These are phyloP conservation scores for Lepidurus packardi DNA, from an alignment of 1,140 invertebrate species.

Conservation along the genomic window DNA sequence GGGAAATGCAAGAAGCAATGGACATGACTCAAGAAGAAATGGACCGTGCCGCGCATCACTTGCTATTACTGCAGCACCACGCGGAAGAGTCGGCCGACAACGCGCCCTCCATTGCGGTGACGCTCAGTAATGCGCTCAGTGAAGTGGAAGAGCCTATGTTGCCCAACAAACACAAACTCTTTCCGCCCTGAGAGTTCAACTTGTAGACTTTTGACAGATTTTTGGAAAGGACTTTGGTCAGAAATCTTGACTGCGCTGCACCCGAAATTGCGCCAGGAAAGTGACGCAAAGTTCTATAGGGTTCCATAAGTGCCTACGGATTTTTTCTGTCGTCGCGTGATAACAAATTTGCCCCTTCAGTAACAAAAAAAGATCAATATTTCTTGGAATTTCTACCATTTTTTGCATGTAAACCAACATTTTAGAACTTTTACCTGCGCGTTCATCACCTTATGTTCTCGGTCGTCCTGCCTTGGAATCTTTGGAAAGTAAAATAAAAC, in stretches of 20 bases:
- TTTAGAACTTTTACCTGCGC: neutral
- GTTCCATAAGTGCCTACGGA: constrained; percentile 13
- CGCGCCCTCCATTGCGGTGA: neutral
- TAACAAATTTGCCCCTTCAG: neutral
- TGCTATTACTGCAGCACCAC: constrained; percentile 49
- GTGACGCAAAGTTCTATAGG: neutral
- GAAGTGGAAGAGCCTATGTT: neutral
- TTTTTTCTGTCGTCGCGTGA: neutral
- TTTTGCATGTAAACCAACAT: constrained; percentile 13
- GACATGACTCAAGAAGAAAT: constrained; percentile 94
- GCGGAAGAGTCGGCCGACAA: neutral
- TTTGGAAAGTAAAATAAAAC: no score
- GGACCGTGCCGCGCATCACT: constrained; percentile 73
- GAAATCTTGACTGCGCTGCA: neutral
- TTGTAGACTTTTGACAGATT: neutral
- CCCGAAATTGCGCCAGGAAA: neutral
- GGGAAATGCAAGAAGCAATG: constrained; percentile 90
- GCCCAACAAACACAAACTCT: neutral
- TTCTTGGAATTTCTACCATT: neutral
- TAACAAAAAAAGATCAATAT: neutral
- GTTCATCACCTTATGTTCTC: neutral
- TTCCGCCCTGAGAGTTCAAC: neutral
- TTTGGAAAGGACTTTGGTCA: neutral
- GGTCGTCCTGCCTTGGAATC: neutral
- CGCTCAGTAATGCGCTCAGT: constrained; percentile 12